phyloP scores from a whole-genome alignment of 2,888 invertebrate species.

The Lydus trimaculatus region DNA sequence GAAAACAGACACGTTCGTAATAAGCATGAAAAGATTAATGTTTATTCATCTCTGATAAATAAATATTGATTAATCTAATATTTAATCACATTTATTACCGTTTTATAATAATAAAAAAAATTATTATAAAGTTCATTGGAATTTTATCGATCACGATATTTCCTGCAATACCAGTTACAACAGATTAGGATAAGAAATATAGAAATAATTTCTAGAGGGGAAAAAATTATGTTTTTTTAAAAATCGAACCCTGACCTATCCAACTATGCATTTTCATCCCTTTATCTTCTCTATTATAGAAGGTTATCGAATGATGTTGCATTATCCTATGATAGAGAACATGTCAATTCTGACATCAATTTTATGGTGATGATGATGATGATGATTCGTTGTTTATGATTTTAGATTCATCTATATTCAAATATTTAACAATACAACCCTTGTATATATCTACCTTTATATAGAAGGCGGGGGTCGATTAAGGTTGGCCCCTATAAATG shows the following conservation, averaged over 20 bases:
- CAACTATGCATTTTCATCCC: not conserved
- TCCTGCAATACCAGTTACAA: slow-evolving; percentile 1
- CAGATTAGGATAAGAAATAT: not conserved
- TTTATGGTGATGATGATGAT: too few species aligned
- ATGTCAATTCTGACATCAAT: slow-evolving; percentile 1
- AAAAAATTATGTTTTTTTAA: not conserved
- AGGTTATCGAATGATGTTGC: not conserved
- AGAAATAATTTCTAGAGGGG: too few species aligned
- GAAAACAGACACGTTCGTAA: not conserved
- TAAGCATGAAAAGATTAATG: not conserved
- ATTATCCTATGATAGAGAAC: not conserved
- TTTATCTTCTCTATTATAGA: not conserved
- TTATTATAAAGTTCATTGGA: not conserved
- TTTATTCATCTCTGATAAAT: not conserved
- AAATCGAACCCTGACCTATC: slow-evolving; percentile 1
- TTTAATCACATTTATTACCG: slow-evolving; percentile 2
- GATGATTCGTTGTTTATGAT: not conserved
- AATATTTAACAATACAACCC: not conserved
- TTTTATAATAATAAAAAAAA: not conserved
- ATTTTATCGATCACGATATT: slow-evolving; percentile 8
- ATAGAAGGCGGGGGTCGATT: too few species aligned
- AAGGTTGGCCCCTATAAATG: not conserved
- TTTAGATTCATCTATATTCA: not conserved
- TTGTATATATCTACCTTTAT: not conserved
- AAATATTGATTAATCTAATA: not conserved